Base-by-base conservation (phyloP, 2,888 invertebrate genomes). In the Melieria crassipennis region DNA sequence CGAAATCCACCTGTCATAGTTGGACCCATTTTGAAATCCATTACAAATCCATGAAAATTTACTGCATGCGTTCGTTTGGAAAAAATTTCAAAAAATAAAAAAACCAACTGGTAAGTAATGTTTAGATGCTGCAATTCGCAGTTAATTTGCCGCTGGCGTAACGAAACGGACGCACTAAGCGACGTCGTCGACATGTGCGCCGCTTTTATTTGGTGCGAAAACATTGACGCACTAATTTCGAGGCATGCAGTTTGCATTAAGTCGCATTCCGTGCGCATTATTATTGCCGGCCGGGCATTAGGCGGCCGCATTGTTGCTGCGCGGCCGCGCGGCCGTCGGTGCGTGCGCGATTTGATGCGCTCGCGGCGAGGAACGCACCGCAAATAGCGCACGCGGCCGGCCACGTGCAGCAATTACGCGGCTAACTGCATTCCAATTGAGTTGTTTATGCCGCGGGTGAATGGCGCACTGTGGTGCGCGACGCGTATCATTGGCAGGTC, bases 341-440 rank as follows among this genome's bases (percentile, higher is more conserved):
- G 11, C 47, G 10, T 69, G 16, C 50, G 56, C 55, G 50, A 70
- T 70, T 70, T 47, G 70, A 60, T 70, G 65, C 47, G 70, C 70
- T 65, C 65, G 70, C 62, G 72, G 68, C 46, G 55, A 48, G 61
- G 71, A n/a, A 61, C 65, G 52, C 7, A 10, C 82, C 81, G 73
- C 83, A 82, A 82, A 82, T 82, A 82, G 81, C 80, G 80, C 74
- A 71, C 70, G 58, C 70, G 70, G 58, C 48, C 70, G 42, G 78
- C 77, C 85, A 85, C 85, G 85, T 85, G 85, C 77, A 79, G 73
- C 85, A 85, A 85, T 85, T 85, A 85, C 83, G 85, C 83, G 85
- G 85, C 85, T 84, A 85, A 84, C 83, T 85, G 85, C 81, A 83
- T 84, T 81, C 84, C 82, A 85, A 85, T 85, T 82, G 84, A 84